Base-by-base conservation (phyloP, 1,140 invertebrate genomes). In the Hermetia illucens region DNA sequence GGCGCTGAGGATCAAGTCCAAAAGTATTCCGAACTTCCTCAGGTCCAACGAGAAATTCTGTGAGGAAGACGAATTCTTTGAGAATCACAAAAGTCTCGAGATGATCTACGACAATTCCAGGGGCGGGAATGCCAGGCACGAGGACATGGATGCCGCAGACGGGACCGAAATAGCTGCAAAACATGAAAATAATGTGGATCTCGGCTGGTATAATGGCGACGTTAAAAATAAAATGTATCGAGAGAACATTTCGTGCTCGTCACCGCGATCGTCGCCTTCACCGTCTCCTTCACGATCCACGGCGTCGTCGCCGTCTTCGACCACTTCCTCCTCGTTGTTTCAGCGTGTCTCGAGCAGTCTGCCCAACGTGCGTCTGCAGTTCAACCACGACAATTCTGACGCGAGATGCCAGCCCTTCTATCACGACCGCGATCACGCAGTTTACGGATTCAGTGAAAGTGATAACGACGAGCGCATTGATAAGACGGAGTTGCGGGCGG, bases 11-110 rank as follows among this genome's bases (percentile, higher is more conserved):
- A 46, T 48, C 34, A 65, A 64, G 47, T 62, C 56, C 29, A 62
- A 53, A 43, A 67, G 60, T 32, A 60, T 63, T 40, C 54, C 61
- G 39, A 65, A 64, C 52, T 61, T 64, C 39, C 41, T 37, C 37
- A 40, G 21, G 5, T 33, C 13, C 13, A 25, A 27, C 15, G 51
- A 58, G 22, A 56, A 55, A 22, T 53, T 60, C 25, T 53, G 44
- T 42, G 38, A 37, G 19, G 57, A 59, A 34, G 56, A 57, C 30
- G 53, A 45, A 27, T 41, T 57, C 21, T 38, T 40, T 32, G 30
- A 38, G 9, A 33, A 32, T 34, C 30, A 38, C 9, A 22, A 33
- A 16, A 39, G 38, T 34, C n/a, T 39, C 10, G 30, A 39, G 10
- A 39, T 24, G 16, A 39, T 37, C 15, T 57, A 55, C 5, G 21